phyloP scores from a whole-genome alignment of 2,113 vertebrate genomes.

The Peromyscus maniculatus region DNA sequence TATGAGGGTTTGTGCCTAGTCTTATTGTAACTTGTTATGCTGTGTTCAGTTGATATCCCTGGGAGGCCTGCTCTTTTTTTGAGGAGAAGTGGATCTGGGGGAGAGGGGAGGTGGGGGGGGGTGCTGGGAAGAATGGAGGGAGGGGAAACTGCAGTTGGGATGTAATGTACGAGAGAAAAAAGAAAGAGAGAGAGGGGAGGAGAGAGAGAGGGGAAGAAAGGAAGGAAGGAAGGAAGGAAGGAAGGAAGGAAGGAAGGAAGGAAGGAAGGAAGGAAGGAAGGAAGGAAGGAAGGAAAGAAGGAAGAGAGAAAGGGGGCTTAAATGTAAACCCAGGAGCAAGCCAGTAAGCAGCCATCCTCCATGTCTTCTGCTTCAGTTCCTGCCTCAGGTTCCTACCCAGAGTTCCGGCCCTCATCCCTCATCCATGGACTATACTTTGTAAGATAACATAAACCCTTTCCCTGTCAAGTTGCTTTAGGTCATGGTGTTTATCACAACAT shows the following conservation, averaged over 20 bases:
- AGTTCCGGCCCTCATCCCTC: neutral
- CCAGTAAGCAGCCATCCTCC: neutral
- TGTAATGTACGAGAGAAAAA: neutral
- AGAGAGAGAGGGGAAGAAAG: accelerated
- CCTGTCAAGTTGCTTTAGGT: neutral
- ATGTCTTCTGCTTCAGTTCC: too few relatives aligned
- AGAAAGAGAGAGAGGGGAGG: too few relatives aligned
- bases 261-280: accelerated
- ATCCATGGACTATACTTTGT: neutral
- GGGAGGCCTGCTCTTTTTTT: neutral
- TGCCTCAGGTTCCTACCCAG: neutral
- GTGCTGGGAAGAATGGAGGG: neutral
- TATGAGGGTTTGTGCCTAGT: neutral
- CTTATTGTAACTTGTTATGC: neutral
- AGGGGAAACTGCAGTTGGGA: neutral
- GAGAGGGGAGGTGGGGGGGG: neutral
- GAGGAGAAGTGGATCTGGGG: neutral
- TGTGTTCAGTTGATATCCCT: neutral
- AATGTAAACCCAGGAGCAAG: neutral
- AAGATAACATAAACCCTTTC: neutral
- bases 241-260: accelerated
- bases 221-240: too few relatives aligned
- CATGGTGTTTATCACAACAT: neutral
- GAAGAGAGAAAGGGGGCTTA: neutral
- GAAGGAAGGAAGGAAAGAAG: too few relatives aligned